A percentile compares a stretch with the other conserved stretches of the same genome.
phyloP scores from a whole-genome alignment of 2,888 invertebrate species.

The Campoletis raptor region DNA sequence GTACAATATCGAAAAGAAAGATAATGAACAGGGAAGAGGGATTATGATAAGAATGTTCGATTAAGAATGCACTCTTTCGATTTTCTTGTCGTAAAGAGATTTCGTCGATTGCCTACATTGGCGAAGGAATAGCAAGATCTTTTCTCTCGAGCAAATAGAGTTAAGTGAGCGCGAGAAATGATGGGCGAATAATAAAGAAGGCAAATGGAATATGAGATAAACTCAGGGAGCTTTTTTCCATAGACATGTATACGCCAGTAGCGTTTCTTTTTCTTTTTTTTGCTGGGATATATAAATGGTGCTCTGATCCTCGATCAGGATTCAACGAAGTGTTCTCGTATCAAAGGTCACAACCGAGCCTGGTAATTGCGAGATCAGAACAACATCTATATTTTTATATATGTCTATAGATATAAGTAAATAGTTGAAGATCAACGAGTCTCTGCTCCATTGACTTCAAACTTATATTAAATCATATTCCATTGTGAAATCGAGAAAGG shows the following conservation, averaged over 20 bases:
- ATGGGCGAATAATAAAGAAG: slow-evolving; percentile 64
- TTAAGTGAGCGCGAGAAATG: slow-evolving; percentile 63
- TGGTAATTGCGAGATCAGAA: slow-evolving; percentile 60
- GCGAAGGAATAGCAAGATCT: slow-evolving; percentile 13
- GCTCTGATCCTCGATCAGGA: slow-evolving; percentile 60
- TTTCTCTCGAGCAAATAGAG: slow-evolving; percentile 58
- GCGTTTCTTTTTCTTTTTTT: slow-evolving; percentile 44
- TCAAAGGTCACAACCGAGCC: slow-evolving; percentile 29
- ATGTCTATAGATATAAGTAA: slow-evolving; percentile 64
- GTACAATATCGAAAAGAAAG: background rate
- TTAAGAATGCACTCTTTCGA: slow-evolving; percentile 19
- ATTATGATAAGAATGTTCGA: background rate
- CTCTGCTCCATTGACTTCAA: slow-evolving; percentile 73
- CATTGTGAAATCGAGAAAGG: slow-evolving; percentile 74
- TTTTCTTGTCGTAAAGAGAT: background rate
- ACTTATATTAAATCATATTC: slow-evolving; percentile 80
- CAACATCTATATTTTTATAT: slow-evolving; percentile 24
- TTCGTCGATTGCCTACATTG: slow-evolving; percentile 19
- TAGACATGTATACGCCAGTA: slow-evolving; percentile 27
- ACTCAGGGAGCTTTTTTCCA: slow-evolving; percentile 55
- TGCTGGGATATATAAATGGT: slow-evolving; percentile 70
- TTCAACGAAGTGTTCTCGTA: slow-evolving; percentile 45
- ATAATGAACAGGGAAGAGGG: background rate
- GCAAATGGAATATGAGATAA: slow-evolving; percentile 78
- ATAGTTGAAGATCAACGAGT: slow-evolving; percentile 68